phyloP scores from a whole-genome alignment of 1,140 invertebrate genomes.

The Gerris buenoi region DNA sequence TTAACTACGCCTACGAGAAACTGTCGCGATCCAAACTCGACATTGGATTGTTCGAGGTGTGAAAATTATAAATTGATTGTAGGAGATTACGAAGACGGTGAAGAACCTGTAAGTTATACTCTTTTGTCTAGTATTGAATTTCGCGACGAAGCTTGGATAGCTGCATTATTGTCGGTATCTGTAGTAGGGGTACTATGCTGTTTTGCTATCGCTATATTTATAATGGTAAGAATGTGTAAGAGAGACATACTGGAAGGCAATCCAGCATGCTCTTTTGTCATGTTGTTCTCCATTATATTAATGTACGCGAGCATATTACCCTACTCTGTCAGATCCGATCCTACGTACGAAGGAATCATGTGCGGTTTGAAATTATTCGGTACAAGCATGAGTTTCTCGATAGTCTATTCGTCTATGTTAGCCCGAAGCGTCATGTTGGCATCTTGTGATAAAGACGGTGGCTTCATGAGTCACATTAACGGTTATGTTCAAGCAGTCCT shows the following conservation, averaged over 20 bases:
- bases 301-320: conserved; percentile 36
- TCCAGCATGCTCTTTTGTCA: conserved; percentile 35
- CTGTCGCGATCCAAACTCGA: conserved; percentile 9
- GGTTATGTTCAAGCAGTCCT: conserved; percentile 39
- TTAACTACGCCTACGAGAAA: conserved; percentile 7
- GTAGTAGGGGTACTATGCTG: conserved; percentile 33
- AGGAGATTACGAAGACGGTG: conserved; percentile 12
- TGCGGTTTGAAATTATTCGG: conserved; percentile 38
- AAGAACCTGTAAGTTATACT: not conserved
- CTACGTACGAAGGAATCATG: conserved; percentile 9
- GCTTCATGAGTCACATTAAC: conserved; percentile 43
- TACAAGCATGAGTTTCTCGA: conserved; percentile 34
- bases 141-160: conserved; percentile 32
- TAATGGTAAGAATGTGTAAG: conserved; percentile 34
- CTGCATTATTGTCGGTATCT: conserved; percentile 33
- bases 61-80: conserved; percentile 14
- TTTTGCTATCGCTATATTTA: conserved; percentile 33
- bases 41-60: conserved; percentile 15
- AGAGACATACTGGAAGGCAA: conserved; percentile 38
- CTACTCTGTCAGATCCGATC: conserved; percentile 26
- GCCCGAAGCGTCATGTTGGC: conserved; percentile 40
- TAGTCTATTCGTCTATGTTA: conserved; percentile 40
- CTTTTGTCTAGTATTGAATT: conserved; percentile 19
- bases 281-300: conserved; percentile 35
- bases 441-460: conserved; percentile 36